phyloP scores from a whole-genome alignment of 2,113 vertebrate genomes.

The Gallinago media region DNA sequence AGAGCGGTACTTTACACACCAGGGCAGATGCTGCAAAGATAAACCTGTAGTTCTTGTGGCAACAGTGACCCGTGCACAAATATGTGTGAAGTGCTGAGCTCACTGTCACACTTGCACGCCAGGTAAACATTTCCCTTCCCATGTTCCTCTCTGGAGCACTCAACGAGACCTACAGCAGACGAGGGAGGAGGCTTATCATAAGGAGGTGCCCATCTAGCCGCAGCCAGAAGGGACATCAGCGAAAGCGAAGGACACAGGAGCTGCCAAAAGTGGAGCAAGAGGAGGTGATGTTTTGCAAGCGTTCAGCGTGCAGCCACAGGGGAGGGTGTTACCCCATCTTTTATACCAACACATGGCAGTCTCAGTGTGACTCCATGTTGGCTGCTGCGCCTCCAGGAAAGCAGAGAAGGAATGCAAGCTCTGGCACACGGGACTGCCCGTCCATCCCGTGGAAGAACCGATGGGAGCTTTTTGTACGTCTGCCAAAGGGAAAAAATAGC shows the following conservation, averaged over 20 bases:
- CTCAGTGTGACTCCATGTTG: not conserved
- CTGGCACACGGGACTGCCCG: not conserved
- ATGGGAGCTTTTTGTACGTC: not conserved
- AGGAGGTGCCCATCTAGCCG: not conserved
- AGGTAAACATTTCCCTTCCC: not conserved
- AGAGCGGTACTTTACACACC: rapidly evolving
- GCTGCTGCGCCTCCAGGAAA: not conserved
- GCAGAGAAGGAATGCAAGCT: not conserved
- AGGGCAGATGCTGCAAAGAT: not conserved
- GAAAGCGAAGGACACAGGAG: not conserved
- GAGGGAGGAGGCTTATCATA: not conserved
- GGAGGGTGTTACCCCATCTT: not conserved
- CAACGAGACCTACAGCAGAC: not conserved
- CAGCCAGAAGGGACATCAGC: not conserved
- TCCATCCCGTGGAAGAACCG: not conserved
- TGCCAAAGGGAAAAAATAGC: slow-evolving; percentile 9
- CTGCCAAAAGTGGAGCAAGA: not conserved
- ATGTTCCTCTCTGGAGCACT: not conserved
- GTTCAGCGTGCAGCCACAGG: not conserved
- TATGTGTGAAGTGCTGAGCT: rapidly evolving
- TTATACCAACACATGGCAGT: not conserved
- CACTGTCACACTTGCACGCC: not conserved
- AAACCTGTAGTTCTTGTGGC: not conserved
- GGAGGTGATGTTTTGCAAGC: not conserved
- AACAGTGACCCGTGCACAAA: not conserved